phyloP scores from a whole-genome alignment of 2,797 vertebrate species.

The Geotrypetes seraphini region DNA sequence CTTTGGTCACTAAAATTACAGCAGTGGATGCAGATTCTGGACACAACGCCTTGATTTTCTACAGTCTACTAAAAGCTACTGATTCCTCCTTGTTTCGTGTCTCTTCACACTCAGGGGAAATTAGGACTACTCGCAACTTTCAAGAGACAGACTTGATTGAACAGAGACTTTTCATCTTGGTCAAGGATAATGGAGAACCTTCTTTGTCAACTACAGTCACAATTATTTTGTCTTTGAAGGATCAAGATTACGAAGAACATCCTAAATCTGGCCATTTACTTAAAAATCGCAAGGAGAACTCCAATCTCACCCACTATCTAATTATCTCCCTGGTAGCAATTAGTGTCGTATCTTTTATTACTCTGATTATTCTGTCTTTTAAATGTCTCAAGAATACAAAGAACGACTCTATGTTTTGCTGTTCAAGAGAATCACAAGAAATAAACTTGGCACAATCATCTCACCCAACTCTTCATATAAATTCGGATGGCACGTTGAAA shows the following conservation, averaged over 20 bases:
- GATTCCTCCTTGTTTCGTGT: constrained; percentile 75
- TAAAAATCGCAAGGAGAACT: constrained; percentile 45
- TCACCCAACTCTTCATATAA: constrained; percentile 82
- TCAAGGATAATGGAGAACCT: constrained; percentile 79
- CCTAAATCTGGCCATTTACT: constrained; percentile 58
- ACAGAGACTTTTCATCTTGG: constrained; percentile 71
- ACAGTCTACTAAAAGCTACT: constrained; percentile 70
- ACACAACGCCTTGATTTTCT: constrained; percentile 88
- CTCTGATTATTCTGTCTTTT: constrained; percentile 69
- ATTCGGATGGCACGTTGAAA: constrained; percentile 86
- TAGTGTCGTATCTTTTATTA: constrained; percentile 75
- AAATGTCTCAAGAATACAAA: constrained; percentile 62
- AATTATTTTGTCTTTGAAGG: constrained; percentile 70
- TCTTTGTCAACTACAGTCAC: constrained; percentile 69
- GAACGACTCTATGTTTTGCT: constrained; percentile 46
- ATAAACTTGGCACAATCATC: constrained; percentile 71
- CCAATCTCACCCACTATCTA: constrained; percentile 82
- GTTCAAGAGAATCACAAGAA: constrained; percentile 47
- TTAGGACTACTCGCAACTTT: constrained; percentile 67
- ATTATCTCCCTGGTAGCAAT: constrained; percentile 82
- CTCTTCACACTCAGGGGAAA: constrained; percentile 72
- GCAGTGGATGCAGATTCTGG: constrained; percentile 86
- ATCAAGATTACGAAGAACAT: constrained; percentile 46
- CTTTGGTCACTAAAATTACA: constrained; percentile 84
- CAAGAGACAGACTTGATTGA: constrained; percentile 61